phyloP scores from a whole-genome alignment of 2,797 vertebrate genomes.

The Parauchenoglanis punctatus region DNA sequence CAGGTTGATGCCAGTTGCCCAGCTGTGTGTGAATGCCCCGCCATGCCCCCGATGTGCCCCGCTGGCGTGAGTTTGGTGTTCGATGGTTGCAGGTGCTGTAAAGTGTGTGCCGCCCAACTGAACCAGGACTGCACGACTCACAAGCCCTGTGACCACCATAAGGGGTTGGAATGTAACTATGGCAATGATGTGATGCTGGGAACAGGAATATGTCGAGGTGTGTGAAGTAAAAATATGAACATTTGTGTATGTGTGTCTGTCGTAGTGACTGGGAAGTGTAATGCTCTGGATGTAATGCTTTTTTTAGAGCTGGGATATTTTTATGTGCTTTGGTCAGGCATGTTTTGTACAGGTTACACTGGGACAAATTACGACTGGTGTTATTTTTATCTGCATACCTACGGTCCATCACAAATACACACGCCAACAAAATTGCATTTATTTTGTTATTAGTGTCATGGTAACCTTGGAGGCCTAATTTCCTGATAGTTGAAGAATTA shows the following conservation, averaged over 20 bases:
- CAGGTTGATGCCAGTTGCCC: constrained; percentile 73
- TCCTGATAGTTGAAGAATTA: neutral
- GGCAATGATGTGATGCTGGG: constrained; percentile 74
- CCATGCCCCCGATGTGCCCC: constrained; percentile 67
- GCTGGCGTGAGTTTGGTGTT: constrained; percentile 74
- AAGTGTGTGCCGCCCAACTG: constrained; percentile 80
- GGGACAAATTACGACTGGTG: constrained; percentile 8
- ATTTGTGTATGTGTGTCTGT: neutral
- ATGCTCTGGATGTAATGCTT: constrained; percentile 13
- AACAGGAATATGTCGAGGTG: constrained; percentile 83
- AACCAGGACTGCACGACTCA: constrained; percentile 77
- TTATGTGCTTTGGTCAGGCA: constrained; percentile 17
- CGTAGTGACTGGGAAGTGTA: neutral
- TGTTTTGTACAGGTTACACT: constrained; percentile 23
- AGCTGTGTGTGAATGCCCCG: constrained; percentile 71
- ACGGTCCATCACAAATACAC: neutral
- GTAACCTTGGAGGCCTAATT: neutral
- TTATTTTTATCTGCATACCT: constrained; percentile 27
- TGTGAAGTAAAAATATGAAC: constrained; percentile 36
- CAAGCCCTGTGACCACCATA: constrained; percentile 81
- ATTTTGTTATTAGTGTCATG: neutral
- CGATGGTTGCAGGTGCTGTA: constrained; percentile 78
- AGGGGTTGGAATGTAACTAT: constrained; percentile 83
- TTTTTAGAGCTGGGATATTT: constrained; percentile 40
- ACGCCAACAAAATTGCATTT: neutral